Evolutionary conservation across 2,113 vertebrate species (phyloP), one percentile per base, ranked within the genome.

Genomic region (Bubo scandiacus): DNA sequence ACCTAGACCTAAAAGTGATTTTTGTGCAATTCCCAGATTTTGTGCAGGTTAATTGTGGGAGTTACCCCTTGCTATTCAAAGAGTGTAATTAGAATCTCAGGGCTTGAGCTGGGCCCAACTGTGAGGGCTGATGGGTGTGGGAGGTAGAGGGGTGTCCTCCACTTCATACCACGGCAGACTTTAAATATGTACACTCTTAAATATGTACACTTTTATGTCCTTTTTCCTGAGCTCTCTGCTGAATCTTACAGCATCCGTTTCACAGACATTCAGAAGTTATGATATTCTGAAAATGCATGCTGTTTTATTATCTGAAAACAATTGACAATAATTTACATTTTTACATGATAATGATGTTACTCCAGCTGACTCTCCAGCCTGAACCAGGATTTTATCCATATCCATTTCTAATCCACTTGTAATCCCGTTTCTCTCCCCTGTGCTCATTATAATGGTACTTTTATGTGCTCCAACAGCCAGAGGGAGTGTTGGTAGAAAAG

Each of bases 401-500:
- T 22, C 36, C 90, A 21, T 79, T 89, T 94, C 66, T 92, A 94
- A 87, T 68, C 52, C n/a, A 68, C 20, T 71, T 77, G 49, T 81
- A 62, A 90, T 79, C 34, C 55, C 6, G 0, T 95, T 88, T 90
- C n/a, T 92, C 49, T 90, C 43, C 34, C 61, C 23, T 36, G 36
- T 75, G 43, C 43, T 84, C 57, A 51, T 72, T 87, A 62, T 55
- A 90, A 96, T 59, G 9, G 42, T 90, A 22, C 42, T 80, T 86
- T 57, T 77, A 27, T 88, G 92, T 90, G 43, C 47, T 79, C 25
- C 65, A 74, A 88, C 95, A 98, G 98, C 97, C 98, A 22, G 95
- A 97, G 78, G 98, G 98, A 61, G 89, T 98, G 73, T 73, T 96
- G 25, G 93, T 97, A 91, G 98, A 98, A 92, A 97, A 98, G 86